phyloP scores from a whole-genome alignment of 2,888 invertebrate genomes.

The Ochropleura leucogaster region DNA sequence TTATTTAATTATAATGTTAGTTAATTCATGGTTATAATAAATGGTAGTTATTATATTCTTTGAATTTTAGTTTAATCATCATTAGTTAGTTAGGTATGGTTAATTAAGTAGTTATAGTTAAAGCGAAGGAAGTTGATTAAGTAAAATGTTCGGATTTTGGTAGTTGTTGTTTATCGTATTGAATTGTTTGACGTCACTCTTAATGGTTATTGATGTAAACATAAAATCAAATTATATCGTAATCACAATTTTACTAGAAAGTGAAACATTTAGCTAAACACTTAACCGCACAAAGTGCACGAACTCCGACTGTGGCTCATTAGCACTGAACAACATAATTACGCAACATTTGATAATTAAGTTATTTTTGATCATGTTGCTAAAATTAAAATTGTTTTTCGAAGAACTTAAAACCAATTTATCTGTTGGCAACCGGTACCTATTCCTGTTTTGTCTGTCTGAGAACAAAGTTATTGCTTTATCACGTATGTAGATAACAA shows the following conservation, averaged over 20 bases:
- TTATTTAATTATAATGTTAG: slow-evolving; percentile 44
- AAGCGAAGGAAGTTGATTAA: slow-evolving; percentile 3
- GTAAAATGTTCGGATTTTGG: slow-evolving; percentile 21
- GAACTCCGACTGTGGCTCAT: slow-evolving; percentile 44
- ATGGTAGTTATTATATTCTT: slow-evolving; percentile 38
- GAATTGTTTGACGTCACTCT: slow-evolving; percentile 10
- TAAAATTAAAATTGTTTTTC: slow-evolving; percentile 62
- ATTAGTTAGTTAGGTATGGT: slow-evolving; percentile 5
- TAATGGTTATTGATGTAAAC: slow-evolving; percentile 26
- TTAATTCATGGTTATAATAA: slow-evolving; percentile 33
- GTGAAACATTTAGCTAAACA: not conserved
- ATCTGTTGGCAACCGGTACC: slow-evolving; percentile 60
- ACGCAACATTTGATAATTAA: slow-evolving; percentile 53
- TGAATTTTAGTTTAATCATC: slow-evolving; percentile 34
- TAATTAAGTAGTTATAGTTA: slow-evolving; percentile 4
- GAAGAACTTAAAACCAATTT: slow-evolving; percentile 38
- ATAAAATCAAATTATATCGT: slow-evolving; percentile 30
- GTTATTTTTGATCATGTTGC: slow-evolving; percentile 59
- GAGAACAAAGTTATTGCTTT: slow-evolving; percentile 47
- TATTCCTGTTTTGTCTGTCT: slow-evolving; percentile 69
- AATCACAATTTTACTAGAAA: slow-evolving; percentile 15
- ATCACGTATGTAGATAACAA: slow-evolving; percentile 57
- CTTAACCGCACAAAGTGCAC: slow-evolving; percentile 13
- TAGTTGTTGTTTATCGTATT: slow-evolving; percentile 32
- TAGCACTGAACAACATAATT: slow-evolving; percentile 32